Conservation (phyloP, 2,888 invertebrate genomes). For the Luperina nickerlii region DNA sequence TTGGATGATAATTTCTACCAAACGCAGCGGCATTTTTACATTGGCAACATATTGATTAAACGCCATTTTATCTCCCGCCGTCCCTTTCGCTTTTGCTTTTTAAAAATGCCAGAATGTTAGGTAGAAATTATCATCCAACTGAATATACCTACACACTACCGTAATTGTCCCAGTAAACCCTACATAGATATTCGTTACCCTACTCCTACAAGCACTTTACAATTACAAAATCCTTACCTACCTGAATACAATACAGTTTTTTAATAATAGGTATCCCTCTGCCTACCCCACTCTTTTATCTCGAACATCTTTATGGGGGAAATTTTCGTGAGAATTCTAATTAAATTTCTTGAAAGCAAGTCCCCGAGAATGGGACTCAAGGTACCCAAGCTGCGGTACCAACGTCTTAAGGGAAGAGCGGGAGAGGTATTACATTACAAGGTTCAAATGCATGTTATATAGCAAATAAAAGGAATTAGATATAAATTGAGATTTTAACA, state of each 20-base stretch:
- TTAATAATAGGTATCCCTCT: conserved; percentile 37
- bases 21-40: too few species aligned
- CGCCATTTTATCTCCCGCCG: background rate
- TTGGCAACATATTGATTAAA: too few species aligned
- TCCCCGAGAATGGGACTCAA: conserved; percentile 74
- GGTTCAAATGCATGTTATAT: conserved; percentile 38
- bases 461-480: conserved; percentile 38
- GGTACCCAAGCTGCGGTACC: conserved; percentile 28
- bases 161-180: background rate
- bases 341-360: conserved; percentile 84
- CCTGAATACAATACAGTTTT: conserved; percentile 24
- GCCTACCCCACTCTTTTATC: conserved; percentile 76
- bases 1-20: too few species aligned
- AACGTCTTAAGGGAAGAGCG: conserved; percentile 52
- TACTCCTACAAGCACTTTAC: conserved; percentile 4
- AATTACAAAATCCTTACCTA: background rate
- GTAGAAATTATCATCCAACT: background rate
- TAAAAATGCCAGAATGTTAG: background rate
- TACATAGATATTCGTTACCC: background rate
- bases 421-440: conserved; percentile 6
- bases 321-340: conserved; percentile 84
- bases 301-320: conserved; percentile 81
- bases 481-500: background rate
- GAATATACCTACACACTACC: background rate
- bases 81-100: background rate